Conservation (phyloP, 2,113 vertebrate genomes). For the Pongo pygmaeus region DNA sequence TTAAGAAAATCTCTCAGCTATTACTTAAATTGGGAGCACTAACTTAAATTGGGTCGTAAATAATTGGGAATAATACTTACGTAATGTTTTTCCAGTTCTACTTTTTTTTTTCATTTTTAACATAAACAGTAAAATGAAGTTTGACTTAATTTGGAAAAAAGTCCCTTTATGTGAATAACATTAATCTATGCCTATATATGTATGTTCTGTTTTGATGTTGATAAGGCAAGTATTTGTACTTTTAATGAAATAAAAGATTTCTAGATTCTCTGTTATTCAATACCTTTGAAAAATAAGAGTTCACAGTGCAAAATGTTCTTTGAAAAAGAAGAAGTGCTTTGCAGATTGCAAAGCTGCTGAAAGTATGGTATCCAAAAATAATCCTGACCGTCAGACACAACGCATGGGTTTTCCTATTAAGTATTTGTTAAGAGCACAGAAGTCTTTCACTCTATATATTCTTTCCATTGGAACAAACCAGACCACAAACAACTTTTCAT, state of each 20-base stretch:
- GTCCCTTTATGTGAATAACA: background rate
- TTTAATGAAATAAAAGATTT: background rate
- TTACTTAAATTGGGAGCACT: background rate
- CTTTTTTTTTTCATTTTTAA: background rate
- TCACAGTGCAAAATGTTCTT: conserved; percentile 72
- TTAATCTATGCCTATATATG: background rate
- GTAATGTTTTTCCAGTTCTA: background rate
- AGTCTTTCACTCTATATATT: conserved; percentile 49
- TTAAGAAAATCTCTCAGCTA: background rate
- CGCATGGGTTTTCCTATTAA: conserved; percentile 57
- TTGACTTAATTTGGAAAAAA: background rate
- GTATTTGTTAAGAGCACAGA: conserved; percentile 47
- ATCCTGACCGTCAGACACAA: conserved; percentile 54
- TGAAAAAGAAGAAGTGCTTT: conserved; percentile 71
- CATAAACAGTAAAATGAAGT: background rate
- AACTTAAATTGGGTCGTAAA: background rate
- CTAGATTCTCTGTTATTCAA: conserved; percentile 44
- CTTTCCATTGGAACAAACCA: conserved; percentile 12
- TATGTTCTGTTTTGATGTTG: background rate
- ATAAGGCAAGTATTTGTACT: background rate
- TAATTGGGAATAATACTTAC: background rate
- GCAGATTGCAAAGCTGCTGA: background rate
- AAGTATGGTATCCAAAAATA: conserved; percentile 76
- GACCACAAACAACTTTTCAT: conserved; percentile 63
- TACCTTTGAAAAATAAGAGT: conserved; percentile 76